A percentile compares a stretch with the other conserved stretches of the same genome.
These are phyloP conservation scores for Molorchus minor DNA, from an alignment of 2,888 invertebrate species.

Conservation along the genomic window DNA sequence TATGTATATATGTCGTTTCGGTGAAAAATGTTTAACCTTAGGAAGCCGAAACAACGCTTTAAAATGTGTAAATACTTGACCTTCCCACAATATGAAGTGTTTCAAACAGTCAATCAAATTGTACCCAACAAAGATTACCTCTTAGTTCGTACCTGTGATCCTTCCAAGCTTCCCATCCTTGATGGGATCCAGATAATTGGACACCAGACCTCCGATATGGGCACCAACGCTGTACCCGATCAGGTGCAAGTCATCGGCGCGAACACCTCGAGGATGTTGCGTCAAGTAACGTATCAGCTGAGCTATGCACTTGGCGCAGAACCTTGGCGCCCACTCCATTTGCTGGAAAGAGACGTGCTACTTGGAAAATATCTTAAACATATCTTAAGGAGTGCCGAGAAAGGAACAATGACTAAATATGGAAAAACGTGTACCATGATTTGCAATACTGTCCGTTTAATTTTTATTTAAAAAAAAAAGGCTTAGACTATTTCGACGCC, in stretches of 20 bases:
- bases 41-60: too few species aligned
- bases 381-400: conserved; percentile 6
- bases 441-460: neutral
- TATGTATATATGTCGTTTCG: too few species aligned
- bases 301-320: conserved; percentile 76
- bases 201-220: conserved; percentile 84
- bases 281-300: conserved; percentile 82
- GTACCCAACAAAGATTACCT: too few species aligned
- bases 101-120: too few species aligned
- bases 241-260: conserved; percentile 79
- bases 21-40: too few species aligned
- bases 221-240: conserved; percentile 90
- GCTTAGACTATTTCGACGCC: neutral
- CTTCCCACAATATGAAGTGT: too few species aligned
- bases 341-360: conserved; percentile 47
- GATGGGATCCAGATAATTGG: conserved; percentile 80
- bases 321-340: conserved; percentile 63
- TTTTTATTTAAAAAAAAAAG: conserved; percentile 3
- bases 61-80: too few species aligned
- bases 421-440: too few species aligned
- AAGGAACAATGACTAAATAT: too few species aligned
- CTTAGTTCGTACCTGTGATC: conserved; percentile 79
- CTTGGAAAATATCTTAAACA: neutral
- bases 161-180: conserved; percentile 81
- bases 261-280: conserved; percentile 79